Percentiles rank a stretch among this genome's conserved stretches.
These are phyloP conservation scores for Synergus itoensis DNA, from an alignment of 2,888 invertebrate species.

Conservation along the genomic window DNA sequence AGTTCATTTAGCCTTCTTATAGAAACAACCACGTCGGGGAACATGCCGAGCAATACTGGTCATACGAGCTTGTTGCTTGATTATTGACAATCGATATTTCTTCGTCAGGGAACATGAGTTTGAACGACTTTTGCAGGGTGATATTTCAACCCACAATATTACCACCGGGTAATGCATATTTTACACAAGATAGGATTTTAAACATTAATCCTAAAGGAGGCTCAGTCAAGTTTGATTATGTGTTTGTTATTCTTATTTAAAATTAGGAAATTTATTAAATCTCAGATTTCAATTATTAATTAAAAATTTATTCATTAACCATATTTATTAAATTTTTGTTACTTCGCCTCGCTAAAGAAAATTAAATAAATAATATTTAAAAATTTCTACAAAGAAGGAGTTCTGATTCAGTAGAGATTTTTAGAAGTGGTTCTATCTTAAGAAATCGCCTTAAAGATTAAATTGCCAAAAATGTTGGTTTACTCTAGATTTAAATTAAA, in stretches of 20 bases:
- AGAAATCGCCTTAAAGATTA: too few species aligned
- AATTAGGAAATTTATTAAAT: background rate
- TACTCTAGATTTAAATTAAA: too few species aligned
- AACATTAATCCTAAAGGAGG: background rate
- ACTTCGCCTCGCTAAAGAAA: too few species aligned
- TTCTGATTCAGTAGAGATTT: too few species aligned
- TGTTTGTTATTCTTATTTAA: background rate
- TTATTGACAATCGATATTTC: constrained; percentile 71
- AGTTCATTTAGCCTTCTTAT: constrained; percentile 60
- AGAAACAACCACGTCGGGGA: constrained; percentile 56
- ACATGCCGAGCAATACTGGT: constrained; percentile 68
- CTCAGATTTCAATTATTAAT: background rate
- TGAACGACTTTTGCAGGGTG: constrained; percentile 32
- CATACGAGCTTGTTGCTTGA: constrained; percentile 53
- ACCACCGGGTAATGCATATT: constrained; percentile 9
- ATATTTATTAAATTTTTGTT: background rate
- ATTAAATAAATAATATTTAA: too few species aligned
- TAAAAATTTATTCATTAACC: background rate
- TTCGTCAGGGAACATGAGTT: constrained; percentile 25
- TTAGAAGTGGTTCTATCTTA: too few species aligned
- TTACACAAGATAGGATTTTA: constrained; percentile 5
- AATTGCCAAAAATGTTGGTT: too few species aligned
- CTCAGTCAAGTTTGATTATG: background rate
- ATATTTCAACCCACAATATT: constrained; percentile 7
- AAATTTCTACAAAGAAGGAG: too few species aligned